These are phyloP conservation scores for Heterodera filipjevi DNA, from an alignment of 2,888 invertebrate genomes.

Conservation along the genomic window DNA sequence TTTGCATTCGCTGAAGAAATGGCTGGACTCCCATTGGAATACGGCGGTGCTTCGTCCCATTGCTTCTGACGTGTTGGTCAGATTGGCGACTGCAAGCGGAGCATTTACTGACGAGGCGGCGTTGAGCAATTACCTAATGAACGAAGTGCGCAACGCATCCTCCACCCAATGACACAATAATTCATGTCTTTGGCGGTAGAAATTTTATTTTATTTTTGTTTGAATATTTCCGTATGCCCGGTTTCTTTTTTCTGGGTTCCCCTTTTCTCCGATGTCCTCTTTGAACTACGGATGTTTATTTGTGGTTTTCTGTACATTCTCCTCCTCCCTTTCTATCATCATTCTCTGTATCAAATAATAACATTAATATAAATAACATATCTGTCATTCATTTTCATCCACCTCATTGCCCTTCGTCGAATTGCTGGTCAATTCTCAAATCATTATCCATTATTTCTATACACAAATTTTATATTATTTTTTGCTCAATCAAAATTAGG, in stretches of 20 bases:
- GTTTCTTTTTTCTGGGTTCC: not conserved
- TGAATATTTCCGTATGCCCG: not conserved
- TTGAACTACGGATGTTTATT: not conserved
- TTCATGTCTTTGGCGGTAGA: too few relatives aligned
- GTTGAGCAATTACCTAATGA: slow-evolving; percentile 32
- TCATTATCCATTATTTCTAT: not conserved
- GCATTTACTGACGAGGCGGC: slow-evolving; percentile 31
- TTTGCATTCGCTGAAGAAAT: slow-evolving; percentile 38
- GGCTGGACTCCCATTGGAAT: slow-evolving; percentile 41
- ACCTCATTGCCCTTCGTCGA: not conserved
- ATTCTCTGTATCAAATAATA: too few relatives aligned
- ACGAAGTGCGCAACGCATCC: slow-evolving; percentile 22
- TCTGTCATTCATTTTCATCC: not conserved
- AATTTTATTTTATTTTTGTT: not conserved
- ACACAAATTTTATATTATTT: not conserved
- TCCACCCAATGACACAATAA: not conserved
- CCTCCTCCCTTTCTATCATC: not conserved
- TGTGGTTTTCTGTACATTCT: not conserved
- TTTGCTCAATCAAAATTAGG: not conserved
- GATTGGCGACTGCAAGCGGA: slow-evolving; percentile 31
- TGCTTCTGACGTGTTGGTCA: slow-evolving; percentile 57
- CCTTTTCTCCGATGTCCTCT: not conserved
- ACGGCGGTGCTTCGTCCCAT: slow-evolving; percentile 57
- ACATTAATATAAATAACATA: not conserved
- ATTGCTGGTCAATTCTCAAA: slow-evolving; percentile 2